Evolutionary conservation across 2,113 vertebrate genomes (phyloP).

Genomic region (Pangasianodon hypophthalmus): DNA sequence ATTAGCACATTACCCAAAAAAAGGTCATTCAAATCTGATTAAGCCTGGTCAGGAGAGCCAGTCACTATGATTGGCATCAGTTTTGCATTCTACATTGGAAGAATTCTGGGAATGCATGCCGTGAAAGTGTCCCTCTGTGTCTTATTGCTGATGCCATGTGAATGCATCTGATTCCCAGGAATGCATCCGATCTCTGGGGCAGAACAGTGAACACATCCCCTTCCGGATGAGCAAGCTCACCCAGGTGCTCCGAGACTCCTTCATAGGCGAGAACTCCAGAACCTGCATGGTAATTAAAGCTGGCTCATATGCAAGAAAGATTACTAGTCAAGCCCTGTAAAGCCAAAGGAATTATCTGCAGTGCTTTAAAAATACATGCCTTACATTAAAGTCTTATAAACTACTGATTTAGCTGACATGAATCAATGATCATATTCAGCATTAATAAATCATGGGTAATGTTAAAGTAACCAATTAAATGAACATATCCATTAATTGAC

Average conservation of each 20-base stretch:
- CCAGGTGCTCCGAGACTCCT: slow-evolving; percentile 94
- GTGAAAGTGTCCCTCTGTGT: not conserved
- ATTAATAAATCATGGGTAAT: not conserved
- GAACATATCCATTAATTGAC: not conserved
- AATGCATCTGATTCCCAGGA: slow-evolving; percentile 73
- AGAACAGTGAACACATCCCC: slow-evolving; percentile 92
- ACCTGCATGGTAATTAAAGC: slow-evolving; percentile 88
- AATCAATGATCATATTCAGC: not conserved
- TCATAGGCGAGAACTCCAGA: slow-evolving; percentile 91
- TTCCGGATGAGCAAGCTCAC: slow-evolving; percentile 97
- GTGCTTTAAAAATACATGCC: not conserved
- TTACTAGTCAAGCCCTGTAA: not conserved
- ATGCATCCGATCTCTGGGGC: slow-evolving; percentile 94
- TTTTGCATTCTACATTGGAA: not conserved
- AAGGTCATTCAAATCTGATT: not conserved
- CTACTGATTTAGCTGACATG: not conserved
- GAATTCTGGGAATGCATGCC: not conserved
- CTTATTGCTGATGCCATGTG: not conserved
- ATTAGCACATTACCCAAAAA: not conserved
- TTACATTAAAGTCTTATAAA: not conserved
- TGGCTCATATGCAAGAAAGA: not conserved
- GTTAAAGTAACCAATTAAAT: not conserved
- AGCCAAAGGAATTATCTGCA: not conserved
- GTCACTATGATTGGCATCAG: not conserved
- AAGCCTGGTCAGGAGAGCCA: not conserved